Evolutionary conservation across 2,113 vertebrate species (phyloP).

Genomic region (Thamnophis sirtalis): DNA sequence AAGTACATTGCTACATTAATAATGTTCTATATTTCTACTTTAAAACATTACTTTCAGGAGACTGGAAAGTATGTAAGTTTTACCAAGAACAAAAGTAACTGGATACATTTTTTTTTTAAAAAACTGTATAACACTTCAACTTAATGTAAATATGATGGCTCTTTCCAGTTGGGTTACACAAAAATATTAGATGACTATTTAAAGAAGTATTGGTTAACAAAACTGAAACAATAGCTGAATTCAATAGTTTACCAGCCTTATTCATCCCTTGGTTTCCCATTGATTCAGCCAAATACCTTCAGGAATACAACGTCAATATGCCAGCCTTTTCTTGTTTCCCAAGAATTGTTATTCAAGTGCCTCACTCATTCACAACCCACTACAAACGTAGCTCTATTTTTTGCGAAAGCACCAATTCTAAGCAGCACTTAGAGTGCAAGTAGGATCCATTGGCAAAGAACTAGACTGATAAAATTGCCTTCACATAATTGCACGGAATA

Average conservation of each 20-base stretch:
- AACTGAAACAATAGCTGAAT: not conserved
- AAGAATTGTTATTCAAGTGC: not conserved
- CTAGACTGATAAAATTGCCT: not conserved
- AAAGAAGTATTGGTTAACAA: not conserved
- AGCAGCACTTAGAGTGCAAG: not conserved
- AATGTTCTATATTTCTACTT: not conserved
- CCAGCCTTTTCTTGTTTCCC: not conserved
- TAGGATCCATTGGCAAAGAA: not conserved
- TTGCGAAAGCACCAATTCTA: not conserved
- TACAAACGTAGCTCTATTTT: not conserved
- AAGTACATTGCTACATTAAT: not conserved
- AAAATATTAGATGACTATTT: not conserved
- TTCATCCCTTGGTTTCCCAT: not conserved
- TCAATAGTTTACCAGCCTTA: not conserved
- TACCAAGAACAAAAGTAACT: not conserved
- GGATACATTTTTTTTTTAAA: not conserved
- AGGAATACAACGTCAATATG: not conserved
- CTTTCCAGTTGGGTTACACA: not conserved
- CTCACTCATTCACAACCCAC: not conserved
- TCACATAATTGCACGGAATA: not conserved
- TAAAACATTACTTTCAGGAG: not conserved
- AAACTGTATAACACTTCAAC: not conserved
- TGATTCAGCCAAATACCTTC: not conserved
- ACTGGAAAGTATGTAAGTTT: not conserved
- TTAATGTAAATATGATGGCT: not conserved